Conservation (phyloP, 2,888 invertebrate species). For the Sturmia bella region DNA sequence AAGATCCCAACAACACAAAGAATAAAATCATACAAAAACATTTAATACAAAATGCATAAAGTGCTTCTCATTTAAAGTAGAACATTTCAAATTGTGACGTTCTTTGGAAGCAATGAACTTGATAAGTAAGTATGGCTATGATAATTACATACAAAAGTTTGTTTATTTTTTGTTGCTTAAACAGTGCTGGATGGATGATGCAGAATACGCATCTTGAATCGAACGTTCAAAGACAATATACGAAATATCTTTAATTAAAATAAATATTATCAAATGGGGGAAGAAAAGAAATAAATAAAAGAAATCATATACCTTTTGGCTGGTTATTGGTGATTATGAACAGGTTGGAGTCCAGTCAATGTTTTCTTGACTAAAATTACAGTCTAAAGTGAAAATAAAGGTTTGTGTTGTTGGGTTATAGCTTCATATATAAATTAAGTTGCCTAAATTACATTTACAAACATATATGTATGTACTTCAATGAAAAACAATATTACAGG, state of each 20-base stretch:
- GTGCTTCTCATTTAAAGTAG: conserved; percentile 54
- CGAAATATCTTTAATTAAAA: conserved; percentile 11
- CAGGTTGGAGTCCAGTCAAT: too few relatives aligned
- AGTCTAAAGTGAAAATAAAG: too few relatives aligned
- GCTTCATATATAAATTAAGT: too few relatives aligned
- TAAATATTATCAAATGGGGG: not conserved
- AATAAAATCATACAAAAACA: not conserved
- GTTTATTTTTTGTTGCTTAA: not conserved
- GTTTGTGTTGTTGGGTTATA: too few relatives aligned
- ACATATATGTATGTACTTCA: too few relatives aligned
- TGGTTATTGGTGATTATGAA: too few relatives aligned
- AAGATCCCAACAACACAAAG: conserved; percentile 23
- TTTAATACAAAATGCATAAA: conserved; percentile 8
- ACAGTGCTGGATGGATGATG: conserved; percentile 6
- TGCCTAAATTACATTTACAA: too few relatives aligned
- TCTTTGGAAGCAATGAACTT: conserved; percentile 55
- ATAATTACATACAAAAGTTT: conserved; percentile 34
- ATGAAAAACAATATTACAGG: too few relatives aligned
- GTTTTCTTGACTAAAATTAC: too few relatives aligned
- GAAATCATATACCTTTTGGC: too few relatives aligned
- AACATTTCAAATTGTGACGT: conserved; percentile 56
- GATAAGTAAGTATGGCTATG: conserved; percentile 25
- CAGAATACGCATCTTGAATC: conserved; percentile 17
- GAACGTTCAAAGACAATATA: conserved; percentile 12
- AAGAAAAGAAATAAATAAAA: not conserved